These are phyloP conservation scores for Fistularia commersonii DNA, from an alignment of 2,797 vertebrate species.

Conservation along the genomic window DNA sequence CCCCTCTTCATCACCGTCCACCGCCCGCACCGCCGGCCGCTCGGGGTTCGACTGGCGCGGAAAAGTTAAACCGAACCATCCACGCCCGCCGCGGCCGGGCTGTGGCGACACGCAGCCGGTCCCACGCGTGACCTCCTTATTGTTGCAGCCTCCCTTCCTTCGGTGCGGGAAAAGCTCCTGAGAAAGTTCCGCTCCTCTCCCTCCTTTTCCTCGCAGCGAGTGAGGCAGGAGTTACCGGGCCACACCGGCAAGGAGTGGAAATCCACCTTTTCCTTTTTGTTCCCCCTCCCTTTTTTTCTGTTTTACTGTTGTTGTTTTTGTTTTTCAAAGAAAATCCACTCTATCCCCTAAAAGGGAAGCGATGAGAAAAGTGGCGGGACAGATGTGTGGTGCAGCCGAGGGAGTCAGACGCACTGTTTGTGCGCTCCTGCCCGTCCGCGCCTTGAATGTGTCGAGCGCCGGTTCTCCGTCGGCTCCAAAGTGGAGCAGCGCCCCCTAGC, in stretches of 20 bases:
- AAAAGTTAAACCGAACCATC: constrained; percentile 64
- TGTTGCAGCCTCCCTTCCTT: constrained; percentile 23
- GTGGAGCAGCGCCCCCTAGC: constrained; percentile 57
- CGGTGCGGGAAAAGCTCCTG: constrained; percentile 26
- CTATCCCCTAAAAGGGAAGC: constrained; percentile 11
- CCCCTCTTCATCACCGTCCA: constrained; percentile 48
- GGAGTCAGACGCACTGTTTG: constrained; percentile 47
- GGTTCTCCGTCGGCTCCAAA: constrained; percentile 14
- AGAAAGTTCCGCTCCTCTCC: constrained; percentile 57
- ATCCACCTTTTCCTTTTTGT: no score
- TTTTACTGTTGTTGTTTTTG: no score
- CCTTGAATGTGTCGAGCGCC: constrained; percentile 27
- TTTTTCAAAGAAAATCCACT: constrained; percentile 13
- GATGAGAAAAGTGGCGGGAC: constrained; percentile 41
- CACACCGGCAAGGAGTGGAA: constrained; percentile 22
- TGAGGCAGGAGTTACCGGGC: constrained; percentile 32
- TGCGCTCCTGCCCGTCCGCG: constrained; percentile 39
- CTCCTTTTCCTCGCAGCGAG: constrained; percentile 17
- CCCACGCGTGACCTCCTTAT: constrained; percentile 28
- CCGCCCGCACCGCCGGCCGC: constrained; percentile 46
- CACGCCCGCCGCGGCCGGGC: constrained; percentile 26
- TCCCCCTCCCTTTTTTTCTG: no score
- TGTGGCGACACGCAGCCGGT: constrained; percentile 6
- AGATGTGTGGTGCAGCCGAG: constrained; percentile 51
- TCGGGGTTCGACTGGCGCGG: constrained; percentile 35